Conservation (phyloP, 2,888 invertebrate genomes). For the Therioaphis trifolii region DNA sequence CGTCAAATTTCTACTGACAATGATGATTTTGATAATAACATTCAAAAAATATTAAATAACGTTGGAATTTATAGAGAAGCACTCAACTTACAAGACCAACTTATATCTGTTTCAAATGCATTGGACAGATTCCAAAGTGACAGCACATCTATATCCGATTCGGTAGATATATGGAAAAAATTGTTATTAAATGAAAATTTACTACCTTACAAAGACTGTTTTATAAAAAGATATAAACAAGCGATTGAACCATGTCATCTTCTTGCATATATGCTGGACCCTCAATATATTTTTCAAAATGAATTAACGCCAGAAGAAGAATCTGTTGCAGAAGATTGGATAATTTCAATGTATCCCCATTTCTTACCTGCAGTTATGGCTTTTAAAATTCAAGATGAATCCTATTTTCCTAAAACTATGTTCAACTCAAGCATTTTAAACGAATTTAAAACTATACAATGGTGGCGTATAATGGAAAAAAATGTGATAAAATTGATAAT, state of each 20-base stretch:
- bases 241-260: no score
- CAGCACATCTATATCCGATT: constrained; percentile 4
- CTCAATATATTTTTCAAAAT: no score
- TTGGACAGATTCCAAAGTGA: constrained; percentile 4
- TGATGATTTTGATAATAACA: constrained; percentile 3
- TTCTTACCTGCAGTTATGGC: constrained; percentile 8
- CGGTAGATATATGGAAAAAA: constrained; percentile 4
- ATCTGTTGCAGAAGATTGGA: constrained; percentile 8
- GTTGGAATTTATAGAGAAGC: constrained; percentile 8
- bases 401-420: constrained; percentile 4
- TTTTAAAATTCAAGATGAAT: constrained; percentile 8
- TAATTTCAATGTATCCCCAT: constrained; percentile 8
- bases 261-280: no score
- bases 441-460: not conserved
- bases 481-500: constrained; percentile 4
- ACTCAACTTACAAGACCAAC: constrained; percentile 8
- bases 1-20: constrained; percentile 9
- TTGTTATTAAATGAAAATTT: constrained; percentile 5
- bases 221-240: constrained; percentile 5
- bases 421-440: constrained; percentile 4
- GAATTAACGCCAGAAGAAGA: not conserved
- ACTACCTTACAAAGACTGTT: constrained; percentile 8
- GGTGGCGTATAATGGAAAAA: constrained; percentile 8
- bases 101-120: constrained; percentile 8
- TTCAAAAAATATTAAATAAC: constrained; percentile 1